Conservation (phyloP, 2,113 vertebrate species). For the Myrmecobius fasciatus region DNA sequence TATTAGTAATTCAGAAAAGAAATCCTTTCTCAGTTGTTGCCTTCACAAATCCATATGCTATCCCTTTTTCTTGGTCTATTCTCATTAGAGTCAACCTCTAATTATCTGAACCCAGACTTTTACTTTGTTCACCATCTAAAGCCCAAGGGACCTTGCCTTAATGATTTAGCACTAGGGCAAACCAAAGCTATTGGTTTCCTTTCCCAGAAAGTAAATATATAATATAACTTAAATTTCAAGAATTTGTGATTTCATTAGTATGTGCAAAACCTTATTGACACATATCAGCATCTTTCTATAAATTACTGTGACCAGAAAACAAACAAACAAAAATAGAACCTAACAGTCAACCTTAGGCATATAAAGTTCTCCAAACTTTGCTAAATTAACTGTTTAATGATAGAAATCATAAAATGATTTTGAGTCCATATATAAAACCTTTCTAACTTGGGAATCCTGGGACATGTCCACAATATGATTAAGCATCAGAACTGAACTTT, state of each 20-base stretch:
- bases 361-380: background rate
- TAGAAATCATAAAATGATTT: no score
- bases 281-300: background rate
- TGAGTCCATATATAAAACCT: no score
- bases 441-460: background rate
- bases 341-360: background rate
- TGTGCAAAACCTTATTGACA: background rate
- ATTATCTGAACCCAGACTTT: background rate
- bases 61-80: background rate
- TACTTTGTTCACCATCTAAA: background rate
- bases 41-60: background rate
- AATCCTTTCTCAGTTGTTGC: background rate
- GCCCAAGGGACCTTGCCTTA: background rate
- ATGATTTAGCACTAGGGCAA: background rate
- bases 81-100: background rate
- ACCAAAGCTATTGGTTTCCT: background rate
- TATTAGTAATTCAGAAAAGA: background rate
- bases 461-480: background rate
- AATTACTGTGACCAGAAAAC: background rate
- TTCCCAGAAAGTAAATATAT: background rate
- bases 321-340: no score
- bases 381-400: no score
- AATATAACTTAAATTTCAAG: background rate
- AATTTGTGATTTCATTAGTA: background rate
- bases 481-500: constrained; percentile 6